Base-by-base conservation (phyloP, 2,113 vertebrate species). In the Cyanocitta stelleri region DNA sequence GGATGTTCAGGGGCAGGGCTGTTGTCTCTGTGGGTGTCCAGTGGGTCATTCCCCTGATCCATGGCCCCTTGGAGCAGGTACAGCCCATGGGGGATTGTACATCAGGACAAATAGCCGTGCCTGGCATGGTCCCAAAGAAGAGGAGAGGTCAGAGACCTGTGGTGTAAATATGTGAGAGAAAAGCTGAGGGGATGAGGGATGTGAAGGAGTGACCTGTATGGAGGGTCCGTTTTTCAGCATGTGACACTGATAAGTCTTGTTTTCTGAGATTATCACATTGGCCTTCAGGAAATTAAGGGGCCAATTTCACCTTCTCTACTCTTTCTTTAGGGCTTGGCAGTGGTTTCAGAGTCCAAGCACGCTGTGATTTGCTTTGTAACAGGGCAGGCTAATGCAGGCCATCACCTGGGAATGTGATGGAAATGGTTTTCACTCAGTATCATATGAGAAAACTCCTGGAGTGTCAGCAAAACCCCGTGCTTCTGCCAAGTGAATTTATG, bases 31-130 rank as follows among this genome's bases (percentile, higher is more conserved):
- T 5, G 51, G 13, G 7, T 77, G 54, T 69, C 75, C 71, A 27
- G 39, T 39, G 52, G 68, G 62, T 91, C 77, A 58, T 63, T 85
- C 15, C 79, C 27, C 52, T 58, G 27, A 16, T 63, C 63, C 30
- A 0, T 59, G 46, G 33, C 41, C 67, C 24, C 63, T 59, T 11
- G 66, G 24, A 37, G 4, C 52, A 82, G 56, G 74, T 64, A 55
- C 13, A 58, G 78, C 39, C 39, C 6, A 0, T 1, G 1, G 0
- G 16, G 6, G 4, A 30, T 33, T 5, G 3, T 9, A 43, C 29
- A 23, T 11, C 16, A 3, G 63, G 63, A 73, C 68, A 62, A 80
- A 79, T 3, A 59, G 11, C 83, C 48, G 7, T 39, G 51, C 43
- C 62, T 73, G 46, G 58, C 67, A 8, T 2, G 2, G 41, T 16